A percentile compares a stretch with the other conserved stretches of the same genome.
Conservation (phyloP, 2,113 vertebrate species). For the Hypomesus transpacificus region DNA sequence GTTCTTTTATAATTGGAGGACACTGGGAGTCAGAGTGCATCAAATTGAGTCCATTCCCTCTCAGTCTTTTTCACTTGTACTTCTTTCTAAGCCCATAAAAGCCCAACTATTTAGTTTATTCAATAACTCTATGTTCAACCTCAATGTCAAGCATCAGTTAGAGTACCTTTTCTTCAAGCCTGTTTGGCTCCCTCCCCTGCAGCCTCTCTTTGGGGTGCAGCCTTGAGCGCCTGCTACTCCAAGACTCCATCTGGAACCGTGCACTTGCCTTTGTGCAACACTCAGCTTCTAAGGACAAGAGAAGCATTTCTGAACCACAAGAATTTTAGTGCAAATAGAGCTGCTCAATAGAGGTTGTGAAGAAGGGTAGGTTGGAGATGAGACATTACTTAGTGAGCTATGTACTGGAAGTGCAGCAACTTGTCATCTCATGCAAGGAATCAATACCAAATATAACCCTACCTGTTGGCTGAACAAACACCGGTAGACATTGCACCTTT, state of each 20-base stretch:
- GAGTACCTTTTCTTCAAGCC: conserved; percentile 14
- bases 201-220: conserved; percentile 28
- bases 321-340: conserved; percentile 38
- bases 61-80: neutral
- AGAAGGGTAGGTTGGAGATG: conserved; percentile 32
- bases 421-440: conserved; percentile 39
- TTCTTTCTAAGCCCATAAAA: neutral
- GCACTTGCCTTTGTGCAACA: conserved; percentile 21
- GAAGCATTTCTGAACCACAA: conserved; percentile 46
- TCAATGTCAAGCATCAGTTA: neutral
- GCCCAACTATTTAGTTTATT: conserved; percentile 17
- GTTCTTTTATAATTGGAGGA: neutral
- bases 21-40: neutral
- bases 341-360: conserved; percentile 19
- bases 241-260: conserved; percentile 28
- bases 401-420: conserved; percentile 35
- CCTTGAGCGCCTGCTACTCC: conserved; percentile 28
- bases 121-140: conserved; percentile 26
- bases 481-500: neutral
- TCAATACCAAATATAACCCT: conserved; percentile 37
- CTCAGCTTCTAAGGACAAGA: conserved; percentile 38
- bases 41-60: neutral
- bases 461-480: conserved; percentile 22
- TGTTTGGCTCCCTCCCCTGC: conserved; percentile 36
- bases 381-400: neutral